phyloP scores from a whole-genome alignment of 1,140 invertebrate genomes.

The Drosophila nigromelanica region DNA sequence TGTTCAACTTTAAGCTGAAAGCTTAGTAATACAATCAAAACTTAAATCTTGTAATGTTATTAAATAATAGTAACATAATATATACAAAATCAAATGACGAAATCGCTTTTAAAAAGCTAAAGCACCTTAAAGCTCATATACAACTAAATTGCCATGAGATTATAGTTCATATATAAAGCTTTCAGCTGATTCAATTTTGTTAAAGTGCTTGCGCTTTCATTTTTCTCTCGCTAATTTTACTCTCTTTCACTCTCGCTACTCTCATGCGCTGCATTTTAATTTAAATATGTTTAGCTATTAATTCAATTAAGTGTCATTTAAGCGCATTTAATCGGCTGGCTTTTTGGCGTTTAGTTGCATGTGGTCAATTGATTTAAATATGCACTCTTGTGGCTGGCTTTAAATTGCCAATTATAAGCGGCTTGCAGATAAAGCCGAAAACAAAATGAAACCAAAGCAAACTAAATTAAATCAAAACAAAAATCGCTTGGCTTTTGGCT shows the following conservation, averaged over 20 bases:
- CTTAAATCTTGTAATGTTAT: too few relatives aligned
- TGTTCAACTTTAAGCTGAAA: too few relatives aligned
- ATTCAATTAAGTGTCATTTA: constrained; percentile 13
- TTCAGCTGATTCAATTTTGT: not conserved
- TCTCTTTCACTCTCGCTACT: not conserved
- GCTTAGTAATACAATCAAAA: too few relatives aligned
- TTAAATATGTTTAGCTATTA: not conserved
- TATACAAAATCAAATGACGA: not conserved
- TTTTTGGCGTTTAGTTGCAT: constrained; percentile 24
- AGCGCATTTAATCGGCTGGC: constrained; percentile 21
- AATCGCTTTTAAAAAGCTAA: not conserved
- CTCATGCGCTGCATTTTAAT: not conserved
- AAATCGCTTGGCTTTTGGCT: constrained; percentile 46
- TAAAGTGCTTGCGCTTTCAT: not conserved
- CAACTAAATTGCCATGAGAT: not conserved
- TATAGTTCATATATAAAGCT: too few relatives aligned
- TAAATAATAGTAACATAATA: too few relatives aligned
- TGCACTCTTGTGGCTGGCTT: constrained; percentile 57
- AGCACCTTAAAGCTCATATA: not conserved
- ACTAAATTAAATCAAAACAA: constrained; percentile 56
- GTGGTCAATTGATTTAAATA: constrained; percentile 72
- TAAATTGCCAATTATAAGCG: constrained; percentile 77
- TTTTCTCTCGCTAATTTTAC: not conserved
- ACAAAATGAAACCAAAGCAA: constrained; percentile 41
- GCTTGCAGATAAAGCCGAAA: constrained; percentile 52